Base-by-base conservation (phyloP, 2,888 invertebrate genomes). In the Drosophila putrida region DNA sequence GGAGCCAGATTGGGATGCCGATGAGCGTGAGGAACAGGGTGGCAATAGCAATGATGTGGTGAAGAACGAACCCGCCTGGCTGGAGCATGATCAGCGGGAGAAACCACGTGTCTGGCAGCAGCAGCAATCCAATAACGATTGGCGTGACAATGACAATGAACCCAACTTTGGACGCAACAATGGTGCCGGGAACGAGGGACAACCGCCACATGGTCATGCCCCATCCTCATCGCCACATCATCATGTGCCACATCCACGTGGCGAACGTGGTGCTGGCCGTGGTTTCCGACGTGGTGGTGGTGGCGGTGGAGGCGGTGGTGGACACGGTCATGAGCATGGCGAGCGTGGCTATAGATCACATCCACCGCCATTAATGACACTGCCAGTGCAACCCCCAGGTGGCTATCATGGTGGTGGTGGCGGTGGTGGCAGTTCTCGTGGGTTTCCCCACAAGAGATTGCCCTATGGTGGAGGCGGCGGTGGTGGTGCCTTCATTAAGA, bases 1-100 rank as follows among this genome's bases (percentile, higher is more conserved):
- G 0, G 92, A 92, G 62, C 91, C 91, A 0, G 91, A 92, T 54
- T 92, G 92, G 91, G 92, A 92, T 76, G 89, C 90, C 1, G 92
- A 91, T 50, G 92, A 92, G 10, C 87, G 78, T 25, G 80, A 90
- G 9, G 80, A 80, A 10, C 20, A 20, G 20, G 77, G 36, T 4
- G 60, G 35, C 9, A 41, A 66, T 4, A 53, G 44, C 15, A 44
- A 50, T 11, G 54, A 63, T 25, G 74, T 60, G 9, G 59, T 71
- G 3, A 84, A 80, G 33, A 84, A 68, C n/a, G 88, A 82, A 38
- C 80, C 78, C 13, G 64, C 72, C 36, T 89, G 85, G 85, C 62
- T 89, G 59, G 89, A 85, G 58, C 89, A 90, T 28, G 87, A 90
- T 49, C 88, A 90, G 60, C 84, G 90, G 41, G 90, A 90, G 0